Evolutionary conservation across 2,888 invertebrate genomes (phyloP).

Genomic region (Neoascia interrupta): DNA sequence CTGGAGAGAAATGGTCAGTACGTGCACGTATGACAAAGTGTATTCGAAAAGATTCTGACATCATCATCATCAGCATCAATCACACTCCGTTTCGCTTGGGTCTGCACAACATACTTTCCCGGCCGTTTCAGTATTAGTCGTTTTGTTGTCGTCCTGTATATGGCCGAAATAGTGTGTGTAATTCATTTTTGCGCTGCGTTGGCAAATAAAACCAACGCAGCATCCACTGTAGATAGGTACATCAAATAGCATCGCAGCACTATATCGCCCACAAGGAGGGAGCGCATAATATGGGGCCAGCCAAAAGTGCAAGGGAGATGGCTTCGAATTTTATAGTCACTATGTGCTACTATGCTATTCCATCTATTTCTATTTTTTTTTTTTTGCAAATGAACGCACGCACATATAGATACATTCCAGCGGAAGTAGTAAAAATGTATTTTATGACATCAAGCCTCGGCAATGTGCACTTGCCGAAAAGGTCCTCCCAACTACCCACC

Average conservation of each 20-base stretch:
- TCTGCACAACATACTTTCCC: conserved; percentile 17
- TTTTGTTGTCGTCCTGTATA: conserved; percentile 1
- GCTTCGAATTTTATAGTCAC: conserved; percentile 35
- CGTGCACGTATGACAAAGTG: conserved; percentile 42
- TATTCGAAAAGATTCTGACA: conserved; percentile 51
- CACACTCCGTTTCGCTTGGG: conserved; percentile 10
- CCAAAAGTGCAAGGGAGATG: conserved; percentile 1
- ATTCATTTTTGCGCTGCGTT: conserved; percentile 59
- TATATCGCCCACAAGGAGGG: conserved; percentile 20
- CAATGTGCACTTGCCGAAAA: conserved; percentile 33
- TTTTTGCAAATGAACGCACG: background rate
- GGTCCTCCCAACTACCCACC: background rate
- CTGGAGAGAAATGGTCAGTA: conserved; percentile 49
- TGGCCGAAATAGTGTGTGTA: conserved; percentile 33
- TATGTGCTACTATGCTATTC: conserved; percentile 19
- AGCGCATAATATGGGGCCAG: conserved; percentile 20
- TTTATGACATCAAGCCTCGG: conserved; percentile 59
- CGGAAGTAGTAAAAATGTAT: conserved; percentile 65
- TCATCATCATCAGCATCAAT: conserved; percentile 53
- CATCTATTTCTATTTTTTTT: conserved; percentile 9
- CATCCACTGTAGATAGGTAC: conserved; percentile 15
- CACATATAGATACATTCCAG: conserved; percentile 9
- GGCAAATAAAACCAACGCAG: conserved; percentile 48
- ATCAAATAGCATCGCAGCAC: conserved; percentile 28
- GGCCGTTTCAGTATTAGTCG: background rate